phyloP scores from a whole-genome alignment of 1,140 invertebrate genomes.

The Colletes gigas region DNA sequence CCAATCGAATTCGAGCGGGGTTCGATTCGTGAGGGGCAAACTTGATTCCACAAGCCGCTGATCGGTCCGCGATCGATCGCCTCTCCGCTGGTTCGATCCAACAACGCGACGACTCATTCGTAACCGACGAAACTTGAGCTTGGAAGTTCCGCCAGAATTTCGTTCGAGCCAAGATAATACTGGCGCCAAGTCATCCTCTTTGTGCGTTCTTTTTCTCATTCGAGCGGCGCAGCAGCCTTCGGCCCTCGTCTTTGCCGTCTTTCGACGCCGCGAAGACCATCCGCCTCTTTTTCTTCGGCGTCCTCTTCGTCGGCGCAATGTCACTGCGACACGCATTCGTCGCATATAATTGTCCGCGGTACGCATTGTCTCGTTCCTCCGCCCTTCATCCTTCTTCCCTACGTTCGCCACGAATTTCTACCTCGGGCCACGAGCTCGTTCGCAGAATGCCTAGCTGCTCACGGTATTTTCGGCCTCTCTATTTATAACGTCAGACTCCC shows the following conservation, averaged over 20 bases:
- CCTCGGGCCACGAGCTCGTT: slow-evolving; percentile 22
- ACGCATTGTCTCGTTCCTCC: slow-evolving; percentile 54
- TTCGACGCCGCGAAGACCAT: slow-evolving; percentile 5
- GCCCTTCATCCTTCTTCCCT: not conserved
- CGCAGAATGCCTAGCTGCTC: slow-evolving; percentile 49
- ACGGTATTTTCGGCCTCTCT: slow-evolving; percentile 60
- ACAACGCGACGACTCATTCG: slow-evolving; percentile 20
- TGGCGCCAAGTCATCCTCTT: slow-evolving; percentile 60
- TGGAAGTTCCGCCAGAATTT: slow-evolving; percentile 43
- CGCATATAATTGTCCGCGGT: slow-evolving; percentile 64
- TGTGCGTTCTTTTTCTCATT: slow-evolving; percentile 51
- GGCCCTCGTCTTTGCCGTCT: slow-evolving; percentile 25
- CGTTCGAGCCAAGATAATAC: slow-evolving; percentile 52
- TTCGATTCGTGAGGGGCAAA: not conserved
- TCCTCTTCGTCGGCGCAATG: slow-evolving; percentile 39
- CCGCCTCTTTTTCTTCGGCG: not conserved
- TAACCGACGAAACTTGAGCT: slow-evolving; percentile 11
- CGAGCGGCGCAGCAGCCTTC: not conserved
- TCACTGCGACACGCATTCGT: slow-evolving; percentile 65
- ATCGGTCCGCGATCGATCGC: not conserved
- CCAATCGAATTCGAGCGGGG: no score
- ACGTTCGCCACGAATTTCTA: slow-evolving; percentile 2
- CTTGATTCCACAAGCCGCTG: not conserved
- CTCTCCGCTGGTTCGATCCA: not conserved
- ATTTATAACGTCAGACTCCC: slow-evolving; percentile 58